These are phyloP conservation scores for Sphaerophoria rueppellii DNA, from an alignment of 2,888 invertebrate genomes.

Conservation along the genomic window DNA sequence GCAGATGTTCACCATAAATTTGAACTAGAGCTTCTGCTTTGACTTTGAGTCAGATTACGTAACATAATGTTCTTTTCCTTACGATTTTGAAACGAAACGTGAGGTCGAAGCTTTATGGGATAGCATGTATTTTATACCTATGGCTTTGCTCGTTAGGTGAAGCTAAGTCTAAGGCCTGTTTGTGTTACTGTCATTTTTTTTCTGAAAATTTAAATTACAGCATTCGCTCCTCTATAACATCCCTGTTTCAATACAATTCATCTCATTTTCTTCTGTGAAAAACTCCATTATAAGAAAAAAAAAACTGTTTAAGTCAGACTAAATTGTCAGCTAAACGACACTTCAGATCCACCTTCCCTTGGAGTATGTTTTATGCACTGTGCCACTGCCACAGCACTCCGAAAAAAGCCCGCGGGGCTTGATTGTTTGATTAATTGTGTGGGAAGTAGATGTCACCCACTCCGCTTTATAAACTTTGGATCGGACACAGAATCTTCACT, in stretches of 20 bases:
- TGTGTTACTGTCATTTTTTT: too few relatives aligned
- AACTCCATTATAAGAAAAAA: conserved; percentile 24
- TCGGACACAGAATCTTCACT: conserved; percentile 61
- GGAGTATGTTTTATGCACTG: not conserved
- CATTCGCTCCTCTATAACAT: not conserved
- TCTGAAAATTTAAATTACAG: too few relatives aligned
- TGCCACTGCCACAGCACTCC: not conserved
- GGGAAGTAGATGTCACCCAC: conserved; percentile 20
- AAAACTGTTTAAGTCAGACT: conserved; percentile 52
- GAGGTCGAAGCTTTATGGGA: too few relatives aligned
- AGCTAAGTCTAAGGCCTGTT: too few relatives aligned
- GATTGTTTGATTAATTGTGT: conserved; percentile 68
- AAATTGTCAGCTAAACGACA: conserved; percentile 69
- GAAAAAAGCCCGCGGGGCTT: conserved; percentile 53
- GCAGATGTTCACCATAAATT: too few relatives aligned
- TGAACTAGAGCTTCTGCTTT: too few relatives aligned
- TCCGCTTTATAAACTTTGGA: conserved; percentile 23
- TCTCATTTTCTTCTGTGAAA: conserved; percentile 11
- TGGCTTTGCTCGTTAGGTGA: too few relatives aligned
- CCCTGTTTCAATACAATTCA: conserved; percentile 1
- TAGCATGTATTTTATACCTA: too few relatives aligned
- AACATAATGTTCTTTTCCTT: too few relatives aligned
- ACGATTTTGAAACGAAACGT: too few relatives aligned
- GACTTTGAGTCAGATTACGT: too few relatives aligned
- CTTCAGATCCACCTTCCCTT: conserved; percentile 61